Base-by-base conservation (phyloP, 2,888 invertebrate genomes). In the Diogma glabrata region DNA sequence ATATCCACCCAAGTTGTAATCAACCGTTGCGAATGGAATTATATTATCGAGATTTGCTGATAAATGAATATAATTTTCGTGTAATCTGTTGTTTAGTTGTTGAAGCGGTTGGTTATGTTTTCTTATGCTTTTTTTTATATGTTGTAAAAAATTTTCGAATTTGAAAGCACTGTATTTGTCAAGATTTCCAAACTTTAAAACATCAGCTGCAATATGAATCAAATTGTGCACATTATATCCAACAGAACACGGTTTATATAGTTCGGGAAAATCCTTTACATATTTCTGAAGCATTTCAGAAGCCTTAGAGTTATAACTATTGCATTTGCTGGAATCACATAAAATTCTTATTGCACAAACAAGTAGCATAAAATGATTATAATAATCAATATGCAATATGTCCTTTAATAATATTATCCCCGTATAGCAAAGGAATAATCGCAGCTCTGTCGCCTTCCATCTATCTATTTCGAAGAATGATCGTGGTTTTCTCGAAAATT, bases 191-290 rank as follows among this genome's bases (percentile, higher is more conserved):
- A 16, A 51, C 33, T 28, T 46, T 43, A 16, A 16, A n/a, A 46
- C 30, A 46, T 51, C 51, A 7, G 26, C 46, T 30, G 26, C 20
- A 14, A 51, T 10, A 51, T 51, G 51, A 19, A 45, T 19, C 19
- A 51, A 51, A 51, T 51, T 51, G 16, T 51, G 51, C n/a, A 51
- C 20, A 20, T 51, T 51, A 24, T 51, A 46, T 9, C 36, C 22
- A 20, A 51, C 43, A 14, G 16, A 22, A 22, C 36, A 14, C 7
- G 33, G 20, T 12, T 38, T 38, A 50, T 50, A 50, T 4, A 50
- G 22, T 10, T 30, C 26, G 5, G 40, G 20, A 51, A 45, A 51
- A 19, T n/a, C n/a, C 12, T 45, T n/a, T 16, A 45, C 46, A 28
- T 33, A 51, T n/a, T 43, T 14, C 20, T 26, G 16, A 12, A 46